Conservation (phyloP, 1,140 invertebrate genomes). For the Polypedilum vanderplanki region DNA sequence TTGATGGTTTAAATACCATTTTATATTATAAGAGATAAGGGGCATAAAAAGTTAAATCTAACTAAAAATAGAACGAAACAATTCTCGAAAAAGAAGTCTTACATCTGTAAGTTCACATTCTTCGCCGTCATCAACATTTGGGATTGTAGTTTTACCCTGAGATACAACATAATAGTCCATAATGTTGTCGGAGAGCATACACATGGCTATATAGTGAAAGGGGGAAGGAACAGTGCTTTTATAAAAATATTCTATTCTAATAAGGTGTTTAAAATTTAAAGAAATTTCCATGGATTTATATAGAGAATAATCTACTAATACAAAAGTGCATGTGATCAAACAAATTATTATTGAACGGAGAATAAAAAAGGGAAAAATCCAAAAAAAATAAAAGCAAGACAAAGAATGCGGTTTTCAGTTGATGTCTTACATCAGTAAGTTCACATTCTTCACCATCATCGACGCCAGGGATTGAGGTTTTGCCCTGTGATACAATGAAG, state of each 20-base stretch:
- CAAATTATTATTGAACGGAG: background rate
- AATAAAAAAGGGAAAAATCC: conserved; percentile 26
- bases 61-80: background rate
- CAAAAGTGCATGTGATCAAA: background rate
- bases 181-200: conserved; percentile 59
- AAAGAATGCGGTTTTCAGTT: background rate
- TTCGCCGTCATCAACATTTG: conserved; percentile 77
- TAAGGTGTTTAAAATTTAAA: no score
- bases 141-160: conserved; percentile 78
- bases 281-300: background rate
- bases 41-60: background rate
- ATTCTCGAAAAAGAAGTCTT: conserved; percentile 44
- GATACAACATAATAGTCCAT: conserved; percentile 70
- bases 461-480: conserved; percentile 72
- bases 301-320: background rate
- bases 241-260: no score
- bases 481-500: conserved; percentile 77
- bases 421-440: conserved; percentile 78
- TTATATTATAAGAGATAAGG: no score
- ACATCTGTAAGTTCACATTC: conserved; percentile 92
- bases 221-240: background rate
- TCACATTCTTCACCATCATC: conserved; percentile 85
- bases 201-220: conserved; percentile 49
- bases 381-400: conserved; percentile 30
- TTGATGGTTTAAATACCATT: no score